Evolutionary conservation across 2,113 vertebrate genomes (phyloP), one percentile per base, ranked within the genome.

Genomic region (Crotophaga sulcirostris): DNA sequence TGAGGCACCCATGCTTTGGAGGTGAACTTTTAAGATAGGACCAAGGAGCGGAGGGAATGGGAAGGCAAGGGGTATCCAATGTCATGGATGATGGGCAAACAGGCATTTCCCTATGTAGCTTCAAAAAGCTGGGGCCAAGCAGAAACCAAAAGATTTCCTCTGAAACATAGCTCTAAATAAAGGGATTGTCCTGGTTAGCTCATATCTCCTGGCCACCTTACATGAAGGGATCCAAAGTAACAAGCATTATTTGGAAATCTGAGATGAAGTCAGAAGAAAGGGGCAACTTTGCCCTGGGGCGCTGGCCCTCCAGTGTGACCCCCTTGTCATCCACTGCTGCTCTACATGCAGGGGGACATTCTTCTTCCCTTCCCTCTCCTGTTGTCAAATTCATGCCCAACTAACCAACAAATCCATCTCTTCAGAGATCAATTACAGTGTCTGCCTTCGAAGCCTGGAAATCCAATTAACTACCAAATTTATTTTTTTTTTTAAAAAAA

Each of bases 391-490:
- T 96, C 97, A 84, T 96, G 96, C 96, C 97, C 96, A 93, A 95
- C 95, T 97, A 97, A 97, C 94, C 54, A 25, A 97, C 97, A 98
- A 98, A 98, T 98, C 96, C 97, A 98, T 98, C 98, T 97, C 98
- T 98, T 98, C 67, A 80, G 97, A 97, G 97, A 98, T 98, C 98
- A 98, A 97, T 98, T 97, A 97, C 97, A 90, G 90, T 96, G 97
- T 98, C 97, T 98, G 96, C 85, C 97, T 98, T 94, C 23, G 77
- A 97, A 97, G 95, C 95, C 97, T 98, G 89, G 95, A 98, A 98
- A 98, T 98, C 95, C 97, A 98, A 98, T 98, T 98, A 98, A 98
- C 97, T 98, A 85, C 93, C 94, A 96, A 98, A 97, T 97, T 92
- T 97, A 17, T 52, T 73, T 67, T 79, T 38, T 79, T 10, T 31